These are phyloP conservation scores for Pharmacophagus antenor DNA, from an alignment of 2,888 invertebrate genomes.

Conservation along the genomic window DNA sequence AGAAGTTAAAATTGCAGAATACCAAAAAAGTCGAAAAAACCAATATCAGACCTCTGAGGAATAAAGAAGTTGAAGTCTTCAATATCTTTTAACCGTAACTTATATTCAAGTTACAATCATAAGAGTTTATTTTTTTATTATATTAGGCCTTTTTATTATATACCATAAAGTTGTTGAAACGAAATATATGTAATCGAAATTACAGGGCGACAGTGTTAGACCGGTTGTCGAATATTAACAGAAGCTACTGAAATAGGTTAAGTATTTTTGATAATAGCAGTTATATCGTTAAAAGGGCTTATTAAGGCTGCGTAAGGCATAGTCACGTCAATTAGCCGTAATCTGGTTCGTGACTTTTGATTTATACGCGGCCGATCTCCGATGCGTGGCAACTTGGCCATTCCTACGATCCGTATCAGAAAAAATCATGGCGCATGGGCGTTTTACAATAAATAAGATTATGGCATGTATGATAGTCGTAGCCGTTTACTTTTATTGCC, in stretches of 20 bases:
- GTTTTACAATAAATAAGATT: constrained; percentile 60
- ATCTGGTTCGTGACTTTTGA: constrained; percentile 76
- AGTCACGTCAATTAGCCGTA: constrained; percentile 73
- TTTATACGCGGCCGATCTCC: constrained; percentile 72
- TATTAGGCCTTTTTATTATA: constrained; percentile 1
- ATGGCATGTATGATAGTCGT: constrained; percentile 48
- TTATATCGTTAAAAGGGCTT: constrained; percentile 74
- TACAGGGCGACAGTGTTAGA: constrained; percentile 32
- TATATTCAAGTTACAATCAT: not conserved
- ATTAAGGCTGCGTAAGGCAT: constrained; percentile 66
- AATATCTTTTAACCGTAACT: too few relatives aligned
- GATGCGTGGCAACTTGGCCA: constrained; percentile 54
- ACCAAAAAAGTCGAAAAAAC: too few relatives aligned
- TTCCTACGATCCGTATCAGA: constrained; percentile 56
- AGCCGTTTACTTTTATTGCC: constrained; percentile 27
- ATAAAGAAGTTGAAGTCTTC: too few relatives aligned
- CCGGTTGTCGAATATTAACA: constrained; percentile 36
- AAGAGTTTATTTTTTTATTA: not conserved
- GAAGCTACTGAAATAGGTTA: constrained; percentile 66
- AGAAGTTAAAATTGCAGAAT: too few relatives aligned
- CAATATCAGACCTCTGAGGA: too few relatives aligned
- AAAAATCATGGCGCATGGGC: constrained; percentile 50
- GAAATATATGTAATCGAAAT: constrained; percentile 28
- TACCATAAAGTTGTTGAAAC: constrained; percentile 16
- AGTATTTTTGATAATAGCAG: constrained; percentile 74